phyloP scores from a whole-genome alignment of 2,888 invertebrate species.

The Yponomeuta malinellus region DNA sequence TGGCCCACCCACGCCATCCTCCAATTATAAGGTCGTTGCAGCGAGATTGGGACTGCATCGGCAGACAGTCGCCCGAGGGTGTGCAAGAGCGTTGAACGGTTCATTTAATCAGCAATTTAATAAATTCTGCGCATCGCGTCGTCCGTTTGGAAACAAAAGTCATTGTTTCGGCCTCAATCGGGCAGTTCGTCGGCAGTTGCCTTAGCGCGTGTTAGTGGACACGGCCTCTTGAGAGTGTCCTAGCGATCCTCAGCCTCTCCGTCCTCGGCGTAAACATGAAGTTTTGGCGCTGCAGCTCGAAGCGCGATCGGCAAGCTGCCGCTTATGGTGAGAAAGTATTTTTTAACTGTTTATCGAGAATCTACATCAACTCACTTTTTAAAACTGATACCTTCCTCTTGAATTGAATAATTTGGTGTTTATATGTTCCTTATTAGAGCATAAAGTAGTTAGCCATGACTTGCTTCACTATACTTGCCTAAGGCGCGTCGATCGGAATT shows the following conservation, averaged over 20 bases:
- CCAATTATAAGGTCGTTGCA: conserved; percentile 34
- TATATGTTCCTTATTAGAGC: too few relatives aligned
- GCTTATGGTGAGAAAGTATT: conserved; percentile 39
- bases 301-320: conserved; percentile 44
- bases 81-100: conserved; percentile 50
- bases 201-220: conserved; percentile 45
- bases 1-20: conserved; percentile 61
- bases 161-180: conserved; percentile 66
- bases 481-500: neutral
- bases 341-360: too few relatives aligned
- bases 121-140: conserved; percentile 54
- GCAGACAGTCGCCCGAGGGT: conserved; percentile 34
- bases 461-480: neutral
- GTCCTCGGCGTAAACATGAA: conserved; percentile 42
- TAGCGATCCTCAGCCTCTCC: neutral
- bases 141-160: conserved; percentile 70
- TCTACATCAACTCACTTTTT: too few relatives aligned
- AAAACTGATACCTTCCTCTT: too few relatives aligned
- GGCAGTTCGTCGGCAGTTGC: conserved; percentile 62
- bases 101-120: conserved; percentile 61
- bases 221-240: conserved; percentile 33
- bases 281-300: conserved; percentile 65
- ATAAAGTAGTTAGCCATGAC: neutral
- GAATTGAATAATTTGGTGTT: too few relatives aligned
- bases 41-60: conserved; percentile 33